phyloP scores from a whole-genome alignment of 2,113 vertebrate genomes.

The Pterocles burchelli region DNA sequence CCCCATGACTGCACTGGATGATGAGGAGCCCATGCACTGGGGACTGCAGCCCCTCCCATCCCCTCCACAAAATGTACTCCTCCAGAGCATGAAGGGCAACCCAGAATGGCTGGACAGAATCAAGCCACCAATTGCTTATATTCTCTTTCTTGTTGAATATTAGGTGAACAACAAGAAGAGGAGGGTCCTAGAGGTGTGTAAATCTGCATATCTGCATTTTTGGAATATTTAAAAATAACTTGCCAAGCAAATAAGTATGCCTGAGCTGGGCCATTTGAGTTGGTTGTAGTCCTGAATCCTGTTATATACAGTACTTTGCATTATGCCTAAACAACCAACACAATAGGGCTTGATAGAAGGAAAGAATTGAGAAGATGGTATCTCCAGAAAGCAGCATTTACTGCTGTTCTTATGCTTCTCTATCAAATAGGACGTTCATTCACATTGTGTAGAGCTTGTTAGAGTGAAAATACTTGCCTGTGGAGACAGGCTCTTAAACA shows the following conservation, averaged over 20 bases:
- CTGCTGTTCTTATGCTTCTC: not conserved
- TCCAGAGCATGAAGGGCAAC: not conserved
- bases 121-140: not conserved
- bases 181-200: not conserved
- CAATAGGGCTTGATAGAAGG: not conserved
- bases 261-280: not conserved
- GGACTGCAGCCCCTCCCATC: not conserved
- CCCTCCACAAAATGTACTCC: not conserved
- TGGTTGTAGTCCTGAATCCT: not conserved
- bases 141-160: not conserved
- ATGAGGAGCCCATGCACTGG: not conserved
- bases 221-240: not conserved
- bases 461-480: not conserved
- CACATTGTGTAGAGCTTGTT: not conserved
- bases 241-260: not conserved
- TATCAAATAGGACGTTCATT: not conserved
- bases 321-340: not conserved
- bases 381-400: not conserved
- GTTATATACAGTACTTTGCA: not conserved
- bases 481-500: not conserved
- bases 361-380: not conserved
- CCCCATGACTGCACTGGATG: rapidly evolving
- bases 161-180: not conserved
- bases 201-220: not conserved
- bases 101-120: not conserved